Conservation (phyloP, 2,797 vertebrate species). For the Lerista edwardsae region DNA sequence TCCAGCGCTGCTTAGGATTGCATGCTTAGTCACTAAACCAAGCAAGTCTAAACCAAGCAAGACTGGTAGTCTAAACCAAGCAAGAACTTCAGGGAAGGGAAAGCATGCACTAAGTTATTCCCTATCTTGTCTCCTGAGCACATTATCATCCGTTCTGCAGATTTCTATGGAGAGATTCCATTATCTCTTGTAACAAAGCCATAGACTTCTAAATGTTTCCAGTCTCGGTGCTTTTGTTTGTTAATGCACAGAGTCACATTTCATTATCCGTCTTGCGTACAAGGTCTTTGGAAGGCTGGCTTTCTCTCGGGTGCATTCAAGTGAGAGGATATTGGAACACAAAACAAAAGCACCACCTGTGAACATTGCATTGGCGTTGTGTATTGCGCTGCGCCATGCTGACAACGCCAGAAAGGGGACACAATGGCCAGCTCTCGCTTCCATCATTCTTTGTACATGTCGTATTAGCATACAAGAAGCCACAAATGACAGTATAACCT, state of each 20-base stretch:
- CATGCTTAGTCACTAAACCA: too few relatives aligned
- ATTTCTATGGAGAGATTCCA: constrained; percentile 53
- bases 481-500: background rate
- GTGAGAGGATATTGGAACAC: too few relatives aligned
- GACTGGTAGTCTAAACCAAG: constrained; percentile 43
- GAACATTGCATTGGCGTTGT: background rate
- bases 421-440: background rate
- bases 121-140: constrained; percentile 29
- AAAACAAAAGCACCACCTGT: background rate
- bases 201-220: constrained; percentile 26
- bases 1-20: too few relatives aligned
- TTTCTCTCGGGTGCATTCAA: background rate
- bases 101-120: constrained; percentile 9
- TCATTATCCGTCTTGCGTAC: constrained; percentile 22
- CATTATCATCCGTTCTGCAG: constrained; percentile 30
- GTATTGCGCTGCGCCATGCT: background rate
- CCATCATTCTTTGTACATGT: background rate
- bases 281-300: too few relatives aligned
- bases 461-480: background rate
- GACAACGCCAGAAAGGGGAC: background rate
- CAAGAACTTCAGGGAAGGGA: constrained; percentile 21
- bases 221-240: constrained; percentile 3
- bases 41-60: too few relatives aligned
- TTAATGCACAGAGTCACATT: constrained; percentile 17
- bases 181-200: constrained; percentile 41